A percentile compares a stretch with the other conserved stretches of the same genome.
Conservation (phyloP, 2,797 vertebrate genomes). For the Myotis daubentonii region DNA sequence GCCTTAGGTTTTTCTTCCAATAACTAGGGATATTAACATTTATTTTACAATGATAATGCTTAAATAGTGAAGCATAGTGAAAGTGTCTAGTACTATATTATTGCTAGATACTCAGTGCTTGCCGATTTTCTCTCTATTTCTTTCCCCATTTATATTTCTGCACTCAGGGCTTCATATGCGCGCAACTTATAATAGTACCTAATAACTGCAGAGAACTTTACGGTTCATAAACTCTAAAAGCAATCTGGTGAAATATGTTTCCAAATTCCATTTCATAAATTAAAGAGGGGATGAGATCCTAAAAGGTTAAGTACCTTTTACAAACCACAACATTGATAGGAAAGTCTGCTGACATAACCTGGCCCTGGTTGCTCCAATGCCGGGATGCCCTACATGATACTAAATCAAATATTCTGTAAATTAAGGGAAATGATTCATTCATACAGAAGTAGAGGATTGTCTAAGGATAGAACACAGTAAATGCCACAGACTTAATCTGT, state of each 20-base stretch:
- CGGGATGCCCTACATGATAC: not conserved
- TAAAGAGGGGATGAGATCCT: not conserved
- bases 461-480: not conserved
- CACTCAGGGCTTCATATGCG: not conserved
- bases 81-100: not conserved
- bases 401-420: not conserved
- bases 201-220: constrained; percentile 8
- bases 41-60: not conserved
- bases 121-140: not conserved
- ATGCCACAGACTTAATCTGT: not conserved
- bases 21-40: not conserved
- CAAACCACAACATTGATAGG: not conserved
- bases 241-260: not conserved
- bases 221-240: constrained; percentile 31
- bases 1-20: not conserved
- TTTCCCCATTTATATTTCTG: not conserved
- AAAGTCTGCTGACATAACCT: not conserved
- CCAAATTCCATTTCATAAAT: not conserved
- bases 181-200: not conserved
- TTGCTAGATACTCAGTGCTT: not conserved
- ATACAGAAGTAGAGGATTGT: not conserved
- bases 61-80: not conserved
- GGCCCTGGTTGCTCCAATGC: not conserved
- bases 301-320: constrained; percentile 34
- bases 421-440: not conserved